phyloP scores from a whole-genome alignment of 2,888 invertebrate species.

The Cloeon dipterum region DNA sequence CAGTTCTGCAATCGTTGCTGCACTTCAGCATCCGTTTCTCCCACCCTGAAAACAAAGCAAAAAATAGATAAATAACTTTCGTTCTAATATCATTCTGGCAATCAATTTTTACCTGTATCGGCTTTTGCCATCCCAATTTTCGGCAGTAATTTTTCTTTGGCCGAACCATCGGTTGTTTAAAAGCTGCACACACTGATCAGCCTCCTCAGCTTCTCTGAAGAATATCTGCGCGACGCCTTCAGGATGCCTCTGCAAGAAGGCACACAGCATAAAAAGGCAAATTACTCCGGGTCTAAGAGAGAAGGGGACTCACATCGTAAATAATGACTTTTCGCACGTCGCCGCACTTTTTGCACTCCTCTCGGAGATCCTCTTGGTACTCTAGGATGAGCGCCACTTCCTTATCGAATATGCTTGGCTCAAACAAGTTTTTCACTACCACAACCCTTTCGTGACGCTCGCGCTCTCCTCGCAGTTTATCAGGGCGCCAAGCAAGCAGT shows the following conservation, averaged over 20 bases:
- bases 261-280: no score
- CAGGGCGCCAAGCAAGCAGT: conserved; percentile 91
- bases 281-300: background rate
- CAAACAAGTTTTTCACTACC: conserved; percentile 83
- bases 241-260: conserved; percentile 44
- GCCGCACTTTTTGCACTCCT: conserved; percentile 78
- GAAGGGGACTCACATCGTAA: conserved; percentile 49
- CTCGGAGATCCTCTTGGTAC: conserved; percentile 71
- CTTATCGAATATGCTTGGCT: conserved; percentile 66
- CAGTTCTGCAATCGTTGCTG: conserved; percentile 63
- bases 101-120: conserved; percentile 43
- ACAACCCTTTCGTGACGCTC: conserved; percentile 76
- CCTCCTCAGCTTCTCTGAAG: conserved; percentile 75
- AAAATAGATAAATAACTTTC: background rate
- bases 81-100: background rate
- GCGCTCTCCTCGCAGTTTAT: conserved; percentile 65
- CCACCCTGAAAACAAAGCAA: conserved; percentile 29
- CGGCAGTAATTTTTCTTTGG: conserved; percentile 60
- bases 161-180: conserved; percentile 83
- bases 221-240: conserved; percentile 86
- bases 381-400: conserved; percentile 76
- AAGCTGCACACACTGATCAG: conserved; percentile 68
- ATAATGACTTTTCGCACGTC: conserved; percentile 75
- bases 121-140: conserved; percentile 87
- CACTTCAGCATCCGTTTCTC: conserved; percentile 74